Evolutionary conservation across 2,113 vertebrate species (phyloP).

Genomic region (Dicaeum eximium): DNA sequence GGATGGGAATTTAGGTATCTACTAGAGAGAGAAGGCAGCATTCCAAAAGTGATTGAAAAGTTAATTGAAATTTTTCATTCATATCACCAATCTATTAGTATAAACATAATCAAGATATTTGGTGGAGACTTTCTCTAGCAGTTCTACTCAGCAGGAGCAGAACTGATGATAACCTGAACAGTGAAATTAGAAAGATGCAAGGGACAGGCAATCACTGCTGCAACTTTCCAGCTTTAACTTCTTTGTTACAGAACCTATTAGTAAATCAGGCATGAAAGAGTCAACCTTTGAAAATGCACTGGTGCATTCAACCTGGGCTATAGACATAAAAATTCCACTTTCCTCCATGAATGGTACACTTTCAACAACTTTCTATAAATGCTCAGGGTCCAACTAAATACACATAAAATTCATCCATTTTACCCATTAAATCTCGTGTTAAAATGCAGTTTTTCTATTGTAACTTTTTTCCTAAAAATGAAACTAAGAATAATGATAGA

Average conservation of each 20-base stretch:
- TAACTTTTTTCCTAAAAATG: background rate
- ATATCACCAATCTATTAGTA: background rate
- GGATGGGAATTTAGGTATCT: background rate
- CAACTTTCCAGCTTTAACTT: background rate
- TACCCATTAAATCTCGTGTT: background rate
- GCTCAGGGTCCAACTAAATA: background rate
- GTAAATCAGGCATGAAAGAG: background rate
- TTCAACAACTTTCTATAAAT: background rate
- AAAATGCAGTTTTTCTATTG: background rate
- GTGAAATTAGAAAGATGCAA: background rate
- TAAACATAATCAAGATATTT: background rate
- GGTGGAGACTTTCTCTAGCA: background rate
- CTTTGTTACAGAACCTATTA: background rate
- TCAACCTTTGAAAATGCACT: background rate
- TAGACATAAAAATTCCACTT: background rate
- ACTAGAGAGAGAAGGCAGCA: background rate
- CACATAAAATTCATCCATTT: background rate
- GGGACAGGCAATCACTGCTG: background rate
- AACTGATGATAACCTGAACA: background rate
- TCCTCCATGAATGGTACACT: background rate
- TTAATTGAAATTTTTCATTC: conserved; percentile 3
- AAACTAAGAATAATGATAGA: background rate
- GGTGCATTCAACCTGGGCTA: background rate
- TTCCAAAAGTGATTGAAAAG: background rate
- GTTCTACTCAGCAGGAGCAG: background rate